A percentile compares a stretch with the other conserved stretches of the same genome.
These are phyloP conservation scores for Volucella zonaria DNA, from an alignment of 2,888 invertebrate genomes.

Conservation along the genomic window DNA sequence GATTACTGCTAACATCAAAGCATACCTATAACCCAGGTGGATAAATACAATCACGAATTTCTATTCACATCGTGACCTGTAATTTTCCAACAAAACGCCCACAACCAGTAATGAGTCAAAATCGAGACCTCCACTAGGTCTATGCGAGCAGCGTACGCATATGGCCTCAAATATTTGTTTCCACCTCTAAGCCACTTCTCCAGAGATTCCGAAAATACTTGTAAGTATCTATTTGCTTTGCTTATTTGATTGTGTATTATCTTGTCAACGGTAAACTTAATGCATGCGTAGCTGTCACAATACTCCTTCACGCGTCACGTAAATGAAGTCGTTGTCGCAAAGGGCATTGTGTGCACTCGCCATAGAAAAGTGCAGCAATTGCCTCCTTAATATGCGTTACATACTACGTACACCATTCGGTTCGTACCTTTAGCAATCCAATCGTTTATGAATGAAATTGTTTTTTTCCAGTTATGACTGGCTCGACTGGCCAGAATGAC, in stretches of 20 bases:
- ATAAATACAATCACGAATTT: constrained; percentile 46
- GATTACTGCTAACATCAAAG: too few species aligned
- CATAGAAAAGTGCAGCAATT: constrained; percentile 45
- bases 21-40: not conserved
- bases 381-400: constrained; percentile 69
- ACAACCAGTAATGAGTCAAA: constrained; percentile 26
- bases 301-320: constrained; percentile 56
- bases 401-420: constrained; percentile 29
- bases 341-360: constrained; percentile 39
- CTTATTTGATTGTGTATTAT: constrained; percentile 12
- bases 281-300: constrained; percentile 29
- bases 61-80: constrained; percentile 56
- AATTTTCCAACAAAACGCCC: constrained; percentile 42
- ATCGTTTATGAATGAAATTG: constrained; percentile 62
- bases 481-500: constrained; percentile 33
- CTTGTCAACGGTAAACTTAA: constrained; percentile 52
- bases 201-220: not conserved
- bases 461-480: constrained; percentile 59
- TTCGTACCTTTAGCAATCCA: constrained; percentile 28
- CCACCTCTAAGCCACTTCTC: not conserved
- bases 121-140: not conserved
- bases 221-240: constrained; percentile 28
- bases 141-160: constrained; percentile 11
- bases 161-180: constrained; percentile 17
- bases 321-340: constrained; percentile 64